Percentiles rank a stretch among this genome's conserved stretches.
phyloP scores from a whole-genome alignment of 2,797 vertebrate genomes.

The Morelia viridis region DNA sequence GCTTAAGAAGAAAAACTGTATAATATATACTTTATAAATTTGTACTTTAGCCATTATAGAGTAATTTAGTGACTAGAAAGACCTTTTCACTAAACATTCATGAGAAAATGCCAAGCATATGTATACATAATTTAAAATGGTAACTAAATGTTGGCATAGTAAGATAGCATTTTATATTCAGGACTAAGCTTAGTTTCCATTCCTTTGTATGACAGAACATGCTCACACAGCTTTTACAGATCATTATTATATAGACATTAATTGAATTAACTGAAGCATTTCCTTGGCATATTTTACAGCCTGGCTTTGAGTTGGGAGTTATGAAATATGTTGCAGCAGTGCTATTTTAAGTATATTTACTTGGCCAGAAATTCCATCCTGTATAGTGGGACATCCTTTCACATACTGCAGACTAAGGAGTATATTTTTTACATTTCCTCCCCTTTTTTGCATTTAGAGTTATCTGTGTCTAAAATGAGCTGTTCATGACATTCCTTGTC shows the following conservation, averaged over 20 bases:
- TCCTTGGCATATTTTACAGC: constrained; percentile 55
- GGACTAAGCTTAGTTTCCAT: constrained; percentile 37
- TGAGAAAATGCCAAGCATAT: not conserved
- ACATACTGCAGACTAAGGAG: not conserved
- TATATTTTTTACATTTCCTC: constrained; percentile 36
- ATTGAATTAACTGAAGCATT: constrained; percentile 59
- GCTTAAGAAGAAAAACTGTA: not conserved
- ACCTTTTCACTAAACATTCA: constrained; percentile 12
- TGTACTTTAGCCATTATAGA: not conserved
- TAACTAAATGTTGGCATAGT: constrained; percentile 28
- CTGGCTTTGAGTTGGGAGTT: constrained; percentile 64
- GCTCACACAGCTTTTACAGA: constrained; percentile 36
- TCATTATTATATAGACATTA: constrained; percentile 54
- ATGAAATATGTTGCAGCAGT: constrained; percentile 37
- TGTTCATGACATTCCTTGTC: constrained; percentile 72
- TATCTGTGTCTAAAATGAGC: constrained; percentile 72
- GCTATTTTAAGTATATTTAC: not conserved
- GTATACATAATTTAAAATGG: constrained; percentile 28
- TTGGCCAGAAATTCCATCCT: not conserved
- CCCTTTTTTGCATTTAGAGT: constrained; percentile 67
- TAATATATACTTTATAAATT: not conserved
- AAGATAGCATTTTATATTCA: constrained; percentile 44
- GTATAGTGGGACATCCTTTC: not conserved
- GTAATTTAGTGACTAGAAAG: constrained; percentile 26
- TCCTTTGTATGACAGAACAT: constrained; percentile 41